phyloP scores from a whole-genome alignment of 1,140 invertebrate genomes.

The Mizuhopecten yessoensis region DNA sequence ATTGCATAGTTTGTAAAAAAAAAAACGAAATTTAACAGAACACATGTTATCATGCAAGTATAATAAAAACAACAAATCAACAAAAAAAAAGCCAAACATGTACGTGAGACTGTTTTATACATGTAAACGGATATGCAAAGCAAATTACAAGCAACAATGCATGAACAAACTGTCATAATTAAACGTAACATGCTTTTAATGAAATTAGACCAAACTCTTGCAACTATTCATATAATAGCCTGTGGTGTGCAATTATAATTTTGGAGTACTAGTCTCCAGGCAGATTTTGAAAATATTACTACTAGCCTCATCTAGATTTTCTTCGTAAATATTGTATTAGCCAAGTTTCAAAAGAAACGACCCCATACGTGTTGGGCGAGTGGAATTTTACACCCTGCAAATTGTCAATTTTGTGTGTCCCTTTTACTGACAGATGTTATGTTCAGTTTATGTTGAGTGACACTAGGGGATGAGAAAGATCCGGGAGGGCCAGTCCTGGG shows the following conservation, averaged over 20 bases:
- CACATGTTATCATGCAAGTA: neutral
- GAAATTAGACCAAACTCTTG: neutral
- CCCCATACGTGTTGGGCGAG: no score
- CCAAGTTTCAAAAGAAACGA: no score
- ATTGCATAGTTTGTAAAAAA: slow-evolving; percentile 40
- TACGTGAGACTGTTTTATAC: neutral
- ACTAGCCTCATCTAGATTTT: no score
- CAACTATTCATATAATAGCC: neutral
- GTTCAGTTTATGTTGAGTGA: no score
- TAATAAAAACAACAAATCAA: slow-evolving; percentile 10
- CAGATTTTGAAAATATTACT: slow-evolving; percentile 7
- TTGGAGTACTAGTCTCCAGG: neutral
- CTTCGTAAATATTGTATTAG: no score
- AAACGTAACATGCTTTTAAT: neutral
- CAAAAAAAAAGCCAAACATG: neutral
- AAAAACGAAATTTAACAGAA: neutral
- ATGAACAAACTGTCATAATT: neutral
- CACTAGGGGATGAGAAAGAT: no score
- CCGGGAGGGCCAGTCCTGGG: no score
- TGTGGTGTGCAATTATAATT: neutral
- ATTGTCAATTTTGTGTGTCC: no score
- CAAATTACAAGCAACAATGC: neutral
- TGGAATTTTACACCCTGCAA: no score
- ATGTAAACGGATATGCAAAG: neutral
- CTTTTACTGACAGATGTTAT: no score